phyloP scores from a whole-genome alignment of 2,797 vertebrate genomes.

The Tachyglossus aculeatus region DNA sequence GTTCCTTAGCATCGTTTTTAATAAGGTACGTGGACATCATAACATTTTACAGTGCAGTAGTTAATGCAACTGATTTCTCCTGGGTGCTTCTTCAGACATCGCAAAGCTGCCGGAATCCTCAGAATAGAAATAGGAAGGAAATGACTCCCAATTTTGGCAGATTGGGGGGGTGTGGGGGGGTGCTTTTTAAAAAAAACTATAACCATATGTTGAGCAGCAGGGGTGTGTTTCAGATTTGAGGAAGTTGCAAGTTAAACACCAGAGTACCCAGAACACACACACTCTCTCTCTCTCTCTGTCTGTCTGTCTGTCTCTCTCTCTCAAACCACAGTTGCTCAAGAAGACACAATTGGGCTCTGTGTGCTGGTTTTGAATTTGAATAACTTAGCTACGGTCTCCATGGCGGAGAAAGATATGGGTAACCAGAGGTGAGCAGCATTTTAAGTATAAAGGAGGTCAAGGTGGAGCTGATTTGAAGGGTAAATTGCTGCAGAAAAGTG shows the following conservation, averaged over 20 bases:
- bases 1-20: neutral
- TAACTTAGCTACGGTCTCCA: too few species aligned
- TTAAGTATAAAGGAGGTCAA: neutral
- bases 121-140: slow-evolving; percentile 36
- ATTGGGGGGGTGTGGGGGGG: too few species aligned
- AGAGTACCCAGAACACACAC: too few species aligned
- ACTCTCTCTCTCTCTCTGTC: too few species aligned
- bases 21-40: neutral
- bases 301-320: too few species aligned
- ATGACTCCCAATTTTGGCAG: neutral
- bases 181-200: slow-evolving; percentile 30
- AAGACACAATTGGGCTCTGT: too few species aligned
- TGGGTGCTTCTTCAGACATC: neutral
- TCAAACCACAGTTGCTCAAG: too few species aligned
- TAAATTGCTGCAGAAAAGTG: neutral
- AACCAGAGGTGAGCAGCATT: neutral
- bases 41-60: neutral
- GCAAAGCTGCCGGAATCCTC: neutral
- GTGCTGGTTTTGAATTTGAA: too few species aligned
- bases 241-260: slow-evolving; percentile 15
- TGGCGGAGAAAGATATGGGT: too few species aligned
- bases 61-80: neutral
- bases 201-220: slow-evolving; percentile 11
- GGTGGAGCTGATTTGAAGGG: neutral
- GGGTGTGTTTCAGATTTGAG: slow-evolving; percentile 17